These are phyloP conservation scores for Ianthella basta DNA, from an alignment of 37 sponge, comb jelly and placozoan species.

Conservation along the genomic window DNA sequence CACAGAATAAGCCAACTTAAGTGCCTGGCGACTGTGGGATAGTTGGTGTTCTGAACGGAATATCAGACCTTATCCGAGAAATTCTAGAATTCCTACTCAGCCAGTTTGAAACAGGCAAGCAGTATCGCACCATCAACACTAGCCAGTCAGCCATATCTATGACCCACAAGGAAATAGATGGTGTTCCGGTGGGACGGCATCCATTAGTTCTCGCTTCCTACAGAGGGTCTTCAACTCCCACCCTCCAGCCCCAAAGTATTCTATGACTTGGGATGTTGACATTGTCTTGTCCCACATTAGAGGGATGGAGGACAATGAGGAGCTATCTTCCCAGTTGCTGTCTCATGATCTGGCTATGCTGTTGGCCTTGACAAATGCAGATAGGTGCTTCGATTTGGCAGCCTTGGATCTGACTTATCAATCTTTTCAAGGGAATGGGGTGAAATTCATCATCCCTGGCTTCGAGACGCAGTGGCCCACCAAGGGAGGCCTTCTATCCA, in stretches of 20 bases:
- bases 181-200: conserved; percentile 16
- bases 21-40: conserved; percentile 29
- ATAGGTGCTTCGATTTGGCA: conserved; percentile 6
- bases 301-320: too few species aligned
- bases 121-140: conserved; percentile 43
- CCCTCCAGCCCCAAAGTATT: too few species aligned
- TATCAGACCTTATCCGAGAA: conserved; percentile 13
- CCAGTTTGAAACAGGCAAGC: conserved; percentile 34
- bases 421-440: not conserved
- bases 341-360: conserved; percentile 2
- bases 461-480: conserved; percentile 38
- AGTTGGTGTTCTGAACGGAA: conserved; percentile 28
- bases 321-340: not conserved
- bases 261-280: too few species aligned
- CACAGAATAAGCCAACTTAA: conserved; percentile 32
- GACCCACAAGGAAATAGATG: conserved; percentile 40
- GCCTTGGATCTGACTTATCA: conserved; percentile 12
- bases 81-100: conserved; percentile 38
- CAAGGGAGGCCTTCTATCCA: conserved; percentile 1
- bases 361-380: not conserved
- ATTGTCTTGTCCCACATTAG: too few species aligned
- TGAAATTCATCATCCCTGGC: conserved; percentile 19
- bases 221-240: conserved; percentile 32
- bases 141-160: conserved; percentile 27
- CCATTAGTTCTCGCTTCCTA: conserved; percentile 17